Percentiles rank a stretch among this genome's conserved stretches.
Evolutionary conservation across 2,797 vertebrate genomes (phyloP).

Genomic region (Melanitta fusca): DNA sequence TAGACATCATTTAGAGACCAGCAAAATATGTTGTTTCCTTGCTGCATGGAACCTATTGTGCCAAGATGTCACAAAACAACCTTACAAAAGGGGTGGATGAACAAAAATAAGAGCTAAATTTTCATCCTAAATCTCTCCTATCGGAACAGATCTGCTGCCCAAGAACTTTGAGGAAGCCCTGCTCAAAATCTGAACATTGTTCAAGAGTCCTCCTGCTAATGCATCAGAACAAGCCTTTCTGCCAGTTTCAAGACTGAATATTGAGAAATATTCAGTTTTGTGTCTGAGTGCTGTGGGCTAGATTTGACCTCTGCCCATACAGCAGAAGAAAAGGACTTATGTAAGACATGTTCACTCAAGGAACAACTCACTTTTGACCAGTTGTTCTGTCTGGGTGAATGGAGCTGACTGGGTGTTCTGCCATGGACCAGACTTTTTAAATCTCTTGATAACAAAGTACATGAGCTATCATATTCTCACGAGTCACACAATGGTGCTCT

Average conservation of each 20-base stretch:
- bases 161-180: not conserved
- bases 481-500: not conserved
- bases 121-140: not conserved
- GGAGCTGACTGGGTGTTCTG: not conserved
- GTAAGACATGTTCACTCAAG: not conserved
- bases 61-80: not conserved
- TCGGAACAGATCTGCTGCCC: not conserved
- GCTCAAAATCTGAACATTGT: not conserved
- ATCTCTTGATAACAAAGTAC: not conserved
- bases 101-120: not conserved
- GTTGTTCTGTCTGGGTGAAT: not conserved
- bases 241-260: not conserved
- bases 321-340: not conserved
- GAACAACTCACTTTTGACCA: not conserved
- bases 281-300: not conserved
- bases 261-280: not conserved
- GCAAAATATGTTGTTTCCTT: not conserved
- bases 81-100: not conserved
- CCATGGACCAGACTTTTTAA: not conserved
- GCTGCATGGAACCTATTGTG: not conserved
- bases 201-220: not conserved
- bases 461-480: not conserved
- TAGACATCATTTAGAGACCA: not conserved
- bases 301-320: not conserved
- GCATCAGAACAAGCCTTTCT: not conserved